Base-by-base conservation (phyloP, 2,113 vertebrate genomes). In the Poecile atricapillus region DNA sequence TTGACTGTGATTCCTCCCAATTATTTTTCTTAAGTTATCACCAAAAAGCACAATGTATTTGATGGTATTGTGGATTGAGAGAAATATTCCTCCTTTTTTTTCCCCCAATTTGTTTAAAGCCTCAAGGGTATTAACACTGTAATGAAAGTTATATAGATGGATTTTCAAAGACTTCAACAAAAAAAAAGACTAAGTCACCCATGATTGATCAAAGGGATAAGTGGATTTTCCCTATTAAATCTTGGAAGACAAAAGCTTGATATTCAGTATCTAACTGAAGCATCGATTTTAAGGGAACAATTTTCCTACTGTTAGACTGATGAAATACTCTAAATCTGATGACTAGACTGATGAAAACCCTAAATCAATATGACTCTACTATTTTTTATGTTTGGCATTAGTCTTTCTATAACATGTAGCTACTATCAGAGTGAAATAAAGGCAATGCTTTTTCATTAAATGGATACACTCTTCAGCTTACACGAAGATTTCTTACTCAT, bases 181-280 rank as follows among this genome's bases (percentile, higher is more conserved):
- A 91, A 92, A 92, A 94, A 97, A 84, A 62, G 43, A 20, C 56
- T 77, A 90, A 79, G 56, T 93, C 73, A 95, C 78, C 75, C 81
- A 64, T 94, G 94, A 96, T 41, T 93, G 89, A 96, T 97, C 96
- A 94, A 97, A 97, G 31, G 79, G 64, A 96, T 90, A 96, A 93
- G 73, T 93, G 70, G 80, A 96, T 95, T 95, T 79, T 95, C 70
- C 47, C 56, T 43, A 93, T 74, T 95, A 95, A 91, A 87, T 63
- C 67, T 93, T 96, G 77, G 95, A 94, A 94, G 81, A 91, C 58
- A 84, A 90, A 97, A 93, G 15, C 68, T 82, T 94, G 79, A 91
- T 95, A 93, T 78, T 24, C n/a, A 88, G 25, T 71, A 44, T 82
- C 60, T 94, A 68, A 67, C 31, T 63, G 75, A 94, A 94, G 28